phyloP scores from a whole-genome alignment of 2,797 vertebrate species.

The Tiaroga cobitis region DNA sequence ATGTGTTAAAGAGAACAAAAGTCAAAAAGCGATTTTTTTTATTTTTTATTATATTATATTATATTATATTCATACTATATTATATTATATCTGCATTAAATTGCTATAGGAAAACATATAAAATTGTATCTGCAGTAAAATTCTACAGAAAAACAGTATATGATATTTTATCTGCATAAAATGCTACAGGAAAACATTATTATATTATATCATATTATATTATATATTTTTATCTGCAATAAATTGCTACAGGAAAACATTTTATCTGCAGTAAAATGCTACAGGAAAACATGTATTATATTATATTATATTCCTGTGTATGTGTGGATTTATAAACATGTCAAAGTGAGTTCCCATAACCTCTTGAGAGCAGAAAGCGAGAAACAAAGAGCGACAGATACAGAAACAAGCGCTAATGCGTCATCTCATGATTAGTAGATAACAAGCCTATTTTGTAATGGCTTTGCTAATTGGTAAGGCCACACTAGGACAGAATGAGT shows the following conservation, averaged over 20 bases:
- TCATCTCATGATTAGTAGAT: background rate
- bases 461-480: constrained; percentile 30
- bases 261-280: background rate
- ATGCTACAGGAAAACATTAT: background rate
- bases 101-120: too few species aligned
- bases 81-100: background rate
- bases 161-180: background rate
- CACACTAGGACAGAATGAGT: constrained; percentile 11
- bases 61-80: too few species aligned
- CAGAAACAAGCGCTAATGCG: background rate
- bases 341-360: background rate
- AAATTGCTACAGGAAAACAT: background rate
- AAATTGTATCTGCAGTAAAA: background rate
- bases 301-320: background rate
- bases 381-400: constrained; percentile 5
- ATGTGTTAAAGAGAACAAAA: background rate
- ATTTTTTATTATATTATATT: too few species aligned
- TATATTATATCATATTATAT: background rate
- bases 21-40: background rate
- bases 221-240: background rate
- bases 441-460: background rate
- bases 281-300: background rate
- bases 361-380: background rate
- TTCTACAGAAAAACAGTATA: background rate
- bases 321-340: background rate